Evolutionary conservation across 92 coral and sea anemone genomes (phyloP), one percentile per base, ranked within the genome.

Genomic region (Epizoanthus ramosus): DNA sequence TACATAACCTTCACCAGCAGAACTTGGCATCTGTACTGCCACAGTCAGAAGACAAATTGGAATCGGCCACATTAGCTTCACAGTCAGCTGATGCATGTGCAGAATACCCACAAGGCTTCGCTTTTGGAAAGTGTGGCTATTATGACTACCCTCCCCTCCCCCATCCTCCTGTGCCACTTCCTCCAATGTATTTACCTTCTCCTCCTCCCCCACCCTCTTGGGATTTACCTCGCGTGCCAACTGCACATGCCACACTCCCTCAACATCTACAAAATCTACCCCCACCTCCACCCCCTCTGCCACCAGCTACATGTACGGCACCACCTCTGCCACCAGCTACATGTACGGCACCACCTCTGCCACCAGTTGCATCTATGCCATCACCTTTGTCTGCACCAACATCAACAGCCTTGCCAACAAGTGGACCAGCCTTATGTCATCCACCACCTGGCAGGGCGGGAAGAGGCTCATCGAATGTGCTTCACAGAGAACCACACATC

Each of bases 191-290:
- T 25, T 92, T 80, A 53, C 98, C 94, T 3, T 72, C 74, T 15
- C 98, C 92, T 10, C 98, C 92, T 50, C 87, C 85, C 12, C 90
- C 92, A 68, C 89, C 89, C 65, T 82, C 95, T 56, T 90, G 90
- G 91, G 96, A 87, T 23, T 87, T 90, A 18, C 94, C 92, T 68
- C 45, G 74, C 22, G 93, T 92, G 14, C 90, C 93, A 79, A 79
- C 90, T 64, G 89, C 94, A 53, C 92, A 92, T 89, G 92, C 95
- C 56, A 85, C 95, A 54, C 88, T 83, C 39, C 95, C 91, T 50
- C 69, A 50, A 31, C 61, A 80, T 47, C 47, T 81, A 39, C 91
- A 75, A 79, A 88, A 81, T 43, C 43, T 85, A 0, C 87, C 85
- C 33, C 89, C 87, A 39, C 88, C 92, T 10, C 77, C 85, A 31